Base-by-base conservation (phyloP, 2,888 invertebrate species). In the Mechanitis mazaeus region DNA sequence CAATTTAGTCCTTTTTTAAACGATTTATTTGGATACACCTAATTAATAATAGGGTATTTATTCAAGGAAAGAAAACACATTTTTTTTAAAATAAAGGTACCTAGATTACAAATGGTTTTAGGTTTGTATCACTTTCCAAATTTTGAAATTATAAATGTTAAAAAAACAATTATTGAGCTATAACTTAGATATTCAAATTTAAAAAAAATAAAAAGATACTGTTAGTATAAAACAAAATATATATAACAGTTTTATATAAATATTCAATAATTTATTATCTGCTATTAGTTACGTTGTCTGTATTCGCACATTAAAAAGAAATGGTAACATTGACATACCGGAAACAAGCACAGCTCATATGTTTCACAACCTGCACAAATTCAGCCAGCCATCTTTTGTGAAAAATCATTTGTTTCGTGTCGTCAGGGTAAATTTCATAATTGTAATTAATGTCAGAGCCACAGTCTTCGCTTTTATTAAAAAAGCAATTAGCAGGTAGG, bases 401-500 rank as follows among this genome's bases (percentile, higher is more conserved):
- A 88, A 92, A 92, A 92, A 92, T 92, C 91, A 91, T 93, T 93
- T 93, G 92, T 93, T 93, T 92, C 92, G 92, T 92, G 91, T 91
- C 91, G 91, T 92, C 92, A 92, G 92, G 92, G 91, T 93, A 92
- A 93, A 93, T 93, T 94, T 93, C 92, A 91, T 92, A 93, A 92
- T 93, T 93, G 93, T 93, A 94, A 94, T 95, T 94, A 94, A 96
- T 96, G 96, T 96, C 96, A 94, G 96, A 96, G 93, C 94, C 94
- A 94, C 97, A 97, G 94, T 97, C 97, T 91, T 95, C 97, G 90
- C 94, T 97, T 91, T 93, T 97, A 92, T 93, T 97, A 91, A 94
- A 96, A 92, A 97, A 97, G 94, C 97, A 97, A 93, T 93, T 97
- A 92, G 96, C 97, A 94, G 97, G 97, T 97, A 93, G 91, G 92